phyloP scores from a whole-genome alignment of 2,797 vertebrate genomes.

The Esox lucius region DNA sequence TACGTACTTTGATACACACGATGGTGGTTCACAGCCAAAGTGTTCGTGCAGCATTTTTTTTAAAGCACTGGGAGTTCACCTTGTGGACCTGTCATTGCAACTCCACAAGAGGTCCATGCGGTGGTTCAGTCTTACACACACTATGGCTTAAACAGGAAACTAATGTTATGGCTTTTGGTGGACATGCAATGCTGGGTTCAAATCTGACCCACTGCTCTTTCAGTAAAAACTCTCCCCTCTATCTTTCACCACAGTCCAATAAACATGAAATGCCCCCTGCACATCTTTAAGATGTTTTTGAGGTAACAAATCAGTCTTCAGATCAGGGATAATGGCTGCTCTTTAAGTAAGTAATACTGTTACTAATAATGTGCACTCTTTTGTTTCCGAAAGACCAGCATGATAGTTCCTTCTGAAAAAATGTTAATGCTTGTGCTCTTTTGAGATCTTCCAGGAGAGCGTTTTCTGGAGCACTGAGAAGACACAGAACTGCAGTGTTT shows the following conservation, averaged over 20 bases:
- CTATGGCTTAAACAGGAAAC: neutral
- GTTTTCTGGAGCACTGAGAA: neutral
- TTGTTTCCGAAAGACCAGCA: neutral
- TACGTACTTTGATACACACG: neutral
- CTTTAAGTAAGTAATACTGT: neutral
- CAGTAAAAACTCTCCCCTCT: too few relatives aligned
- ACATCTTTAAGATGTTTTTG: neutral
- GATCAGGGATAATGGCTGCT: neutral
- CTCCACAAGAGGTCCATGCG: neutral
- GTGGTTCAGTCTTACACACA: neutral
- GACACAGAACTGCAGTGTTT: conserved; percentile 6
- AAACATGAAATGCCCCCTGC: neutral
- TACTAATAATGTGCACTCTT: too few relatives aligned
- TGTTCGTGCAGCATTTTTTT: too few relatives aligned
- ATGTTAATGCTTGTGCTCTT: neutral
- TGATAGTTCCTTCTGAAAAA: neutral
- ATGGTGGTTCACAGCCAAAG: neutral
- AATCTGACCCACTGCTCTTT: neutral
- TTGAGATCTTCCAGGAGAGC: neutral
- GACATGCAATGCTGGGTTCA: neutral
- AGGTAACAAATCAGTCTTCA: neutral
- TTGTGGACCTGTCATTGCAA: neutral
- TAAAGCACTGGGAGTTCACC: neutral
- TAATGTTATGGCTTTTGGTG: neutral
- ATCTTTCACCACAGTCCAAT: neutral